Evolutionary conservation across 2,113 vertebrate genomes (phyloP).

Genomic region (Petromus typicus): DNA sequence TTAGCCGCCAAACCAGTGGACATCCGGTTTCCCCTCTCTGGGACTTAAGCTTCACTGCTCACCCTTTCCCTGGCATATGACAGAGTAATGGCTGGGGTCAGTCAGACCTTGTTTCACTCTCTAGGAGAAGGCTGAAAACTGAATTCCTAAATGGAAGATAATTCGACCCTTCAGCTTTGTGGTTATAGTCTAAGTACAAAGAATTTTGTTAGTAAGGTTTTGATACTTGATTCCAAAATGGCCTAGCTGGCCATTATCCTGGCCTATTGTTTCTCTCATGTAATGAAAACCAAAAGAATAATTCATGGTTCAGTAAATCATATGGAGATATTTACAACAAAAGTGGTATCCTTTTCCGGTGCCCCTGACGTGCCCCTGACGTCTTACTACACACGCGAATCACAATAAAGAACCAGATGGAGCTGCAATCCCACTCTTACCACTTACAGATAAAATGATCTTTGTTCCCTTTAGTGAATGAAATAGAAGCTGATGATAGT

Average conservation of each 20-base stretch:
- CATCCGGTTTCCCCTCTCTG: background rate
- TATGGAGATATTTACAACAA: conserved; percentile 6
- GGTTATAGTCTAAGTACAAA: conserved; percentile 60
- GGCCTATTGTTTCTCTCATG: conserved; percentile 42
- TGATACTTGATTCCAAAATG: conserved; percentile 78
- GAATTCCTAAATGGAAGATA: background rate
- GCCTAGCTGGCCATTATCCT: conserved; percentile 47
- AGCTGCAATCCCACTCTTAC: background rate
- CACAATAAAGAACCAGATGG: background rate
- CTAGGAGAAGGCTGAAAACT: background rate
- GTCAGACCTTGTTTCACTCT: conserved; percentile 28
- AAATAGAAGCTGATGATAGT: background rate
- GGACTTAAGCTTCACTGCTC: conserved; percentile 52
- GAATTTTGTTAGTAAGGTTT: conserved; percentile 72
- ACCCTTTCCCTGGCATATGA: background rate
- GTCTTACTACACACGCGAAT: background rate
- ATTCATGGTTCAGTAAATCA: conserved; percentile 34
- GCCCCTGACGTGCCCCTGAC: background rate
- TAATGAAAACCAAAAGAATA: conserved; percentile 48
- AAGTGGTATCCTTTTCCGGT: background rate
- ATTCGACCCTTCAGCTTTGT: conserved; percentile 42
- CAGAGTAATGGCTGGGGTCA: conserved; percentile 46
- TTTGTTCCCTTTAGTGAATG: background rate
- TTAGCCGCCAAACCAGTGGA: background rate
- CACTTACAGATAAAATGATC: background rate